Evolutionary conservation across 2,888 invertebrate species (phyloP), one percentile per base, ranked within the genome.

Genomic region (Ophonus ardosiacus): DNA sequence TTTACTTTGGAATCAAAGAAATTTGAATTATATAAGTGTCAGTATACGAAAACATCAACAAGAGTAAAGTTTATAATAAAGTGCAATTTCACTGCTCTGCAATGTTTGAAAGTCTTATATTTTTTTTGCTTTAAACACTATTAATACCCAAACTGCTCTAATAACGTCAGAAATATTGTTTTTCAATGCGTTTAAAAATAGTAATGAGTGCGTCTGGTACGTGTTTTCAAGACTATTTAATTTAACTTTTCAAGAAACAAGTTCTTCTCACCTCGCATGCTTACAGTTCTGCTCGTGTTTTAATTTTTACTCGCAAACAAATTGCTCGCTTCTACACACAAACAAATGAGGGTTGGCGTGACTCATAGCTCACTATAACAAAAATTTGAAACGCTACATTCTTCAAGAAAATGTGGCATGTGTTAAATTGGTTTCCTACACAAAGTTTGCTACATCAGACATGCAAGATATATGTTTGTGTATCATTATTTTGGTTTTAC

Each of bases 171-270:
- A 56, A 74, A 74, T 74, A 82, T 82, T 82, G 74, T 82, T 82
- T 82, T 82, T 82, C 82, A 74, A 82, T 82, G 17, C 24, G 57
- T 71, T 82, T 74, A 82, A 82, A 81, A 82, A 82, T 82, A 82
- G 57, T 40, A 43, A 68, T 81, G 59, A 68, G 24, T 56, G 51
- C 24, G 81, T 56, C 81, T 81, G 81, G 43, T 43, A 65, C 43
- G 13, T 81, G 65, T 63, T 81, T 40, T 65, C 24, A 63, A 81
- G 6, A 7, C 38, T 81, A 81, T 81, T 65, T 68, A 81, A 81
- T 18, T 15, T 43, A 63, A 63, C 80, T 63, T 63, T 80, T 57
- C 78, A 78, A 78, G 78, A 24, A 76, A 56, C 1, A 68, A 40
- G 68, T 68, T 68, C 40, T 63, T 21, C 63, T 17, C 21, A 13